Evolutionary conservation across 2,888 invertebrate genomes (phyloP).

Genomic region (Clanis bilineata): DNA sequence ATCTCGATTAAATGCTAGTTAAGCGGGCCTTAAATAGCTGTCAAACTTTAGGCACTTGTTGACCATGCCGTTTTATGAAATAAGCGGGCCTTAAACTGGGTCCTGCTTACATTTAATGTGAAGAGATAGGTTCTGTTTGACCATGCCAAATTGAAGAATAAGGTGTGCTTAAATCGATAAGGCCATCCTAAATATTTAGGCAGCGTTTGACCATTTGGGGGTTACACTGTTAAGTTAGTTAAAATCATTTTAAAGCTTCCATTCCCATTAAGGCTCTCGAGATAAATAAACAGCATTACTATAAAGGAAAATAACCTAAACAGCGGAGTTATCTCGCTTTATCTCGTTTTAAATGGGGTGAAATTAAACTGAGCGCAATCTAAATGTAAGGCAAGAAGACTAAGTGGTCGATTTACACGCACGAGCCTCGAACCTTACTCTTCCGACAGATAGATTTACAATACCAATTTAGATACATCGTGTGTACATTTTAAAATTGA

Average conservation of each 20-base stretch:
- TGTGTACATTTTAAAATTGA: background rate
- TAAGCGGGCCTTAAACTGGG: too few relatives aligned
- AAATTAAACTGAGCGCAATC: constrained; percentile 22
- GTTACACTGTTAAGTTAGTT: too few relatives aligned
- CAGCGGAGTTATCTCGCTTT: background rate
- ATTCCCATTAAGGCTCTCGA: background rate
- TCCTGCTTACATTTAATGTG: too few relatives aligned
- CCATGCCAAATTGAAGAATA: too few relatives aligned
- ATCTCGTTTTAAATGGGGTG: constrained; percentile 6
- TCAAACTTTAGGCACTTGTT: too few relatives aligned
- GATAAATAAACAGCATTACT: background rate
- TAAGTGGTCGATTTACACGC: constrained; percentile 34
- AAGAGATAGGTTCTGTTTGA: too few relatives aligned
- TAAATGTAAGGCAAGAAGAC: constrained; percentile 13
- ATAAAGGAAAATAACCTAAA: background rate
- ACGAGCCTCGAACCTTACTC: constrained; percentile 34
- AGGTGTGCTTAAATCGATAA: too few relatives aligned
- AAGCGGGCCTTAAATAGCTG: too few relatives aligned
- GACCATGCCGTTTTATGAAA: too few relatives aligned
- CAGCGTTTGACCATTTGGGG: too few relatives aligned
- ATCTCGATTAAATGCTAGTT: too few relatives aligned
- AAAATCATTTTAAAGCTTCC: background rate
- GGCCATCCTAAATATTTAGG: too few relatives aligned
- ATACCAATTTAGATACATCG: constrained; percentile 37
- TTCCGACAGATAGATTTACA: constrained; percentile 40